Evolutionary conservation across 1,140 invertebrate genomes (phyloP).

Genomic region (Phymorhynchus buccinoides): DNA sequence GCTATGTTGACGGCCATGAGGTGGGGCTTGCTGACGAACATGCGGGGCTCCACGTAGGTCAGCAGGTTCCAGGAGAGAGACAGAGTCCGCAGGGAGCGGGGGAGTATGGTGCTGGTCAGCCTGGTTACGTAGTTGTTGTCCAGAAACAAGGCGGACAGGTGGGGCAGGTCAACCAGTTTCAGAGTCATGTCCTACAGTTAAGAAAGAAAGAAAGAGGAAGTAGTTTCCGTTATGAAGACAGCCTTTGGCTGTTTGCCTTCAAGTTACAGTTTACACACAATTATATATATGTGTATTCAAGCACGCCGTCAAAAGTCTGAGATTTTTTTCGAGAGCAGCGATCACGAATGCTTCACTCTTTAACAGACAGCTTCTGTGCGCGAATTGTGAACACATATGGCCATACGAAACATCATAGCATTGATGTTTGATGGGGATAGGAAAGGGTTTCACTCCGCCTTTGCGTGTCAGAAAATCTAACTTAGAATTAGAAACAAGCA

Average conservation of each 20-base stretch:
- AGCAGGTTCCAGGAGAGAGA: slow-evolving; percentile 45
- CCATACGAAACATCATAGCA: too few relatives aligned
- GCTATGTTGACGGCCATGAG: background rate
- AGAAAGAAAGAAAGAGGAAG: background rate
- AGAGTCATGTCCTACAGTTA: background rate
- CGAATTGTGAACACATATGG: too few relatives aligned
- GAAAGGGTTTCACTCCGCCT: too few relatives aligned
- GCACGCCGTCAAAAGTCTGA: slow-evolving; percentile 1
- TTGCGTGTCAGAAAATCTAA: slow-evolving; percentile 26
- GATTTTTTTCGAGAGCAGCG: background rate
- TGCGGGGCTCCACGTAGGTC: background rate
- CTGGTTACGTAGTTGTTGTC: slow-evolving; percentile 35
- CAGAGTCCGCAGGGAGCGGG: slow-evolving; percentile 35
- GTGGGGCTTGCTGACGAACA: background rate
- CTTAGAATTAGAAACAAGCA: background rate
- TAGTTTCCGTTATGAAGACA: background rate
- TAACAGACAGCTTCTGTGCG: too few relatives aligned
- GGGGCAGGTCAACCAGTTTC: background rate
- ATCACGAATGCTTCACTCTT: too few relatives aligned
- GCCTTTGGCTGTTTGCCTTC: background rate
- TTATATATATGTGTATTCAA: background rate
- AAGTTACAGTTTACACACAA: too few relatives aligned
- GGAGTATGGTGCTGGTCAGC: slow-evolving; percentile 27
- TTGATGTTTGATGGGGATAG: too few relatives aligned
- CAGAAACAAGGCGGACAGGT: slow-evolving; percentile 13